Base-by-base conservation (phyloP, 2,797 vertebrate species). In the Lophius americanus region DNA sequence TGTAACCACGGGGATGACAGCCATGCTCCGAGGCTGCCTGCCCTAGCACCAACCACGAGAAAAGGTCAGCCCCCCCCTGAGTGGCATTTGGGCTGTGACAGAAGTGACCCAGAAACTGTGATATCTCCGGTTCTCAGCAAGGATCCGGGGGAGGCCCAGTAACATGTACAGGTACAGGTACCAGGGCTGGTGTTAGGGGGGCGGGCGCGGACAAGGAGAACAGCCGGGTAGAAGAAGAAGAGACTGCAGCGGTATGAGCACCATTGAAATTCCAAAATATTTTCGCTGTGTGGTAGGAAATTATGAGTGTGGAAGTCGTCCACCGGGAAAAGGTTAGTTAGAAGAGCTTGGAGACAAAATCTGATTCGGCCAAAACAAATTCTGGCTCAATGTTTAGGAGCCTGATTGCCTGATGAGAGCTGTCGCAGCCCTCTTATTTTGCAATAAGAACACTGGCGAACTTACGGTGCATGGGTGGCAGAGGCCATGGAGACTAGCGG, bases 391-490 rank as follows among this genome's bases (percentile, higher is more conserved):
- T 70, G 63, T 93, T 82, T 88, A 66, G 52, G 73, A 86, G 86
- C 83, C 65, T 68, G 73, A 68, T 86, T 76, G 92, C 82, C 89
- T 90, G 90, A 92, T 90, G 87, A 93, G 92, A 91, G 84, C 91
- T 93, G 92, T 94, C 92, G 89, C 85, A 80, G 89, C 86, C 90
- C 92, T 85, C 78, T 93, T 92, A 86, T 86, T 85, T 74, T 80
- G 88, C 93, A 93, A 93, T 83, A 92, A 94, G 92, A 90, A 85
- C 82, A 83, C 93, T 87, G 83, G 84, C 44, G 47, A 82, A 79
- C 46, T 67, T 58, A 75, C 68, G 51, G 76, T 66, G 49, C 49
- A 49, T n/a, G 36, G 68, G 39, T 42, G 51, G 66, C 41, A 50
- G 80, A 65, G 73, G 39, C 75, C 71, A 80, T 85, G 70, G 84